Conservation (phyloP, 2,113 vertebrate species). For the Xiphophorus maculatus region DNA sequence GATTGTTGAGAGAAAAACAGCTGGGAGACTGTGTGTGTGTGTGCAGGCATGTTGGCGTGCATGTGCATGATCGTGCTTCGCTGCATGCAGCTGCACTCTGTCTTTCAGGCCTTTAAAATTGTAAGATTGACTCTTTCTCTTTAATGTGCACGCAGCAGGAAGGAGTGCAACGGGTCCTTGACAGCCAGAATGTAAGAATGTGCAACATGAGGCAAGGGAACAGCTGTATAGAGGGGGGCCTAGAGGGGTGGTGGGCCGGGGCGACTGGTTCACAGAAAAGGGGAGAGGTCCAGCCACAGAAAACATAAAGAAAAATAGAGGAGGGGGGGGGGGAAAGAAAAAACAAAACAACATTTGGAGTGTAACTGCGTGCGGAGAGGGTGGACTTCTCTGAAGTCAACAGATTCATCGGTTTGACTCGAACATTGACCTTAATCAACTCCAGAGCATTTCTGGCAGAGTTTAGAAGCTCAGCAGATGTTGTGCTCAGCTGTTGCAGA, state of each 20-base stretch:
- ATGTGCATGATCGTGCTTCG: slow-evolving; percentile 18
- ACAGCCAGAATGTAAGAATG: slow-evolving; percentile 78
- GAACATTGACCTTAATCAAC: slow-evolving; percentile 57
- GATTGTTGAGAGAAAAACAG: slow-evolving; percentile 73
- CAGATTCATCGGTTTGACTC: slow-evolving; percentile 62
- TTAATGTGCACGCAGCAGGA: slow-evolving; percentile 57
- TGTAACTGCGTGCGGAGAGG: slow-evolving; percentile 12
- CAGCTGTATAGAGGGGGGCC: slow-evolving; percentile 68
- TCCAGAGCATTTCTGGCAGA: slow-evolving; percentile 48
- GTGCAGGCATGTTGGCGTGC: neutral
- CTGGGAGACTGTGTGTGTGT: slow-evolving; percentile 50
- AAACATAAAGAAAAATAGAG: slow-evolving; percentile 10
- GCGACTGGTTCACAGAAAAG: slow-evolving; percentile 45
- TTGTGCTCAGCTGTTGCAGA: slow-evolving; percentile 72
- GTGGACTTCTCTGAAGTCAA: slow-evolving; percentile 57
- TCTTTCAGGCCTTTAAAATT: slow-evolving; percentile 69
- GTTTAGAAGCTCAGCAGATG: slow-evolving; percentile 60
- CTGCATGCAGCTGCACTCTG: slow-evolving; percentile 74
- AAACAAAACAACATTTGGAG: neutral
- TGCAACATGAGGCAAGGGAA: slow-evolving; percentile 76
- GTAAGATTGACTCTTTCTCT: slow-evolving; percentile 50
- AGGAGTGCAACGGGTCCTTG: slow-evolving; percentile 70
- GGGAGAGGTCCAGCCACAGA: slow-evolving; percentile 35
- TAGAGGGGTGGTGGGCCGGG: neutral
- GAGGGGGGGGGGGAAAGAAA: neutral